Evolutionary conservation across 1,140 invertebrate species (phyloP).

Genomic region (Lysiphlebus fabarum): DNA sequence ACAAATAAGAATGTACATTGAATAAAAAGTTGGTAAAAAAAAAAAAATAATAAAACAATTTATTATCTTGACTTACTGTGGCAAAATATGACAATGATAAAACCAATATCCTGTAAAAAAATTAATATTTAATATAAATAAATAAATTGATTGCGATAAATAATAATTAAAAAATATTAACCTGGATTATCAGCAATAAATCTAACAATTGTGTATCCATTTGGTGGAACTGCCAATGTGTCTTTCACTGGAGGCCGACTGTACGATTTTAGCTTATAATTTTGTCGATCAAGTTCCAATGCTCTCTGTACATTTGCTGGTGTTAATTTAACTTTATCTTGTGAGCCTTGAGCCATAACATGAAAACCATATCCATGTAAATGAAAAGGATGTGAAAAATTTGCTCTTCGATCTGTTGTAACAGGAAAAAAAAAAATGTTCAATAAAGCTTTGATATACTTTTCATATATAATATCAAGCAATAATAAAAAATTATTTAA

Average conservation of each 20-base stretch:
- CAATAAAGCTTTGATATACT: background rate
- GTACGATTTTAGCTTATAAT: conserved; percentile 43
- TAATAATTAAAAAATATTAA: conserved; percentile 36
- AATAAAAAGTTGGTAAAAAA: too few relatives aligned
- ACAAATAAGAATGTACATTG: too few relatives aligned
- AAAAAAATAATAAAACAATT: too few relatives aligned
- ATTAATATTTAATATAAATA: background rate
- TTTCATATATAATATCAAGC: background rate
- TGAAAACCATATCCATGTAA: conserved; percentile 76
- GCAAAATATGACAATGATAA: conserved; percentile 57
- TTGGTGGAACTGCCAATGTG: conserved; percentile 66
- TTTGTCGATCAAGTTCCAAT: conserved; percentile 63
- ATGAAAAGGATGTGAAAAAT: conserved; percentile 74
- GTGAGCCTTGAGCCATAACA: conserved; percentile 69
- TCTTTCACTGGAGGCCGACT: conserved; percentile 75
- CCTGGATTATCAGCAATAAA: conserved; percentile 64
- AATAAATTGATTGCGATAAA: conserved; percentile 50
- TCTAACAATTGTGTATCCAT: conserved; percentile 61
- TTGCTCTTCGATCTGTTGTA: conserved; percentile 36
- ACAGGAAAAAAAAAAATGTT: conserved; percentile 5
- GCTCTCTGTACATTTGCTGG: conserved; percentile 67
- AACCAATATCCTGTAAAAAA: conserved; percentile 52
- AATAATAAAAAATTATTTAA: background rate
- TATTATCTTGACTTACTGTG: conserved; percentile 39
- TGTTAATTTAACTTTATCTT: conserved; percentile 68